Conservation (phyloP, 1,140 invertebrate genomes). For the Cheumatopsyche charites region DNA sequence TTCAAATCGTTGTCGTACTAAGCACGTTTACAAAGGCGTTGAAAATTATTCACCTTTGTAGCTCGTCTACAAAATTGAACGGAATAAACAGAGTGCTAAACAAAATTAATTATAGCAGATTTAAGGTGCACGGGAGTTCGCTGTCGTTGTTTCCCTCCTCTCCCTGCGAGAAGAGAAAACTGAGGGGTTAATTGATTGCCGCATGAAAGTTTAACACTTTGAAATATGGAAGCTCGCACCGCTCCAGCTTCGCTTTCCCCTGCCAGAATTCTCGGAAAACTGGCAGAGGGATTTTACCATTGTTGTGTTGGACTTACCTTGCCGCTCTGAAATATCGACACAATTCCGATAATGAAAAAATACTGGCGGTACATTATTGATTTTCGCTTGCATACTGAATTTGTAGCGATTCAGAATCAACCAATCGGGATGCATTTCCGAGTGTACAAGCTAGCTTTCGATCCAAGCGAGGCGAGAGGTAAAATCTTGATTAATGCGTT, state of each 20-base stretch:
- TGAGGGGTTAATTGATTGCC: constrained; percentile 49
- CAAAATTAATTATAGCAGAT: constrained; percentile 49
- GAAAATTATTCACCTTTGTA: constrained; percentile 24
- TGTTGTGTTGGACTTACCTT: constrained; percentile 27
- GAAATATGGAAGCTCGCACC: constrained; percentile 43
- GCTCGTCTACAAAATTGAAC: constrained; percentile 41
- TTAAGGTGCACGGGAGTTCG: constrained; percentile 44
- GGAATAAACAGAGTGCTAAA: constrained; percentile 48
- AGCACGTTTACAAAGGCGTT: too few species aligned
- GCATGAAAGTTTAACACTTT: constrained; percentile 49
- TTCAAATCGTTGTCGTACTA: too few species aligned
- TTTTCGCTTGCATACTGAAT: neutral
- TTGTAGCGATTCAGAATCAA: neutral
- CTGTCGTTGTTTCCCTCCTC: constrained; percentile 18
- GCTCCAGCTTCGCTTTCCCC: neutral
- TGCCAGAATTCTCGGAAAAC: neutral
- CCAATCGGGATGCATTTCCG: neutral
- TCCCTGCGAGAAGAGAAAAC: constrained; percentile 34
- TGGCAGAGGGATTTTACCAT: constrained; percentile 18
- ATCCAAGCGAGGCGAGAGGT: neutral
- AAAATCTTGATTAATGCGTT: constrained; percentile 24
- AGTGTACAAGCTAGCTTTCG: neutral
- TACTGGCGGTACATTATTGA: neutral
- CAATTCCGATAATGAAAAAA: too few species aligned
- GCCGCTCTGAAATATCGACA: constrained; percentile 24